Base-by-base conservation (phyloP, 2,888 invertebrate genomes). In the Cylloceria caligata region DNA sequence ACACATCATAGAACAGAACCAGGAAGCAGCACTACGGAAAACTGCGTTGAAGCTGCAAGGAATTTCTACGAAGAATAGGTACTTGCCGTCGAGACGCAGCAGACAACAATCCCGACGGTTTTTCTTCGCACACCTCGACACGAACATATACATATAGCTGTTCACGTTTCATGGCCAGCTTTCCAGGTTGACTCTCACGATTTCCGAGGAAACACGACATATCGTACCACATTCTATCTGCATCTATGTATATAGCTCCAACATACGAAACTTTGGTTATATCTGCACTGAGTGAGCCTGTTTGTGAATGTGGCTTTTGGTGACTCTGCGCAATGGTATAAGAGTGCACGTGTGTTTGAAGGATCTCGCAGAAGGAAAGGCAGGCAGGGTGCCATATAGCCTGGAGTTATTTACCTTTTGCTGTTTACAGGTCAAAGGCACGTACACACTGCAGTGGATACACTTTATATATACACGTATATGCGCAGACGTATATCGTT, bases 361-460 rank as follows among this genome's bases (percentile, higher is more conserved):
- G 67, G 67, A 52, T 39, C 47, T 42, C 27, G 62, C 13, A 30
- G 67, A 42, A 47, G n/a, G 67, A 73, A 68, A 39, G 57, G 36
- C 76, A 64, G 84, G 81, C 76, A 64, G 84, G 81, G 73, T 77
- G 83, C 77, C 82, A 81, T 83, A 83, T 80, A 80, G 62, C 84
- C 78, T 52, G 65, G 52, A 79, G 83, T 71, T 85, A 84, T 85
- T 85, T 83, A 85, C 81, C 81, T 81, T 30, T 47, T 65, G 60
- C 68, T 65, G 74, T 73, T 79, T 62, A 62, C 60, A 34, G 49
- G 42, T 68, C 60, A 65, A 62, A 73, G 49, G 68, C 79, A 79
- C 73, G 73, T 79, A 52, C 62, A 42, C 49, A 39, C 57, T 64
- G 57, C 52, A 52, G 65, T 68, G 49, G 42, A 73, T 47, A 52